Evolutionary conservation across 1,140 invertebrate species (phyloP).

Genomic region (Lasaia peninsularis): DNA sequence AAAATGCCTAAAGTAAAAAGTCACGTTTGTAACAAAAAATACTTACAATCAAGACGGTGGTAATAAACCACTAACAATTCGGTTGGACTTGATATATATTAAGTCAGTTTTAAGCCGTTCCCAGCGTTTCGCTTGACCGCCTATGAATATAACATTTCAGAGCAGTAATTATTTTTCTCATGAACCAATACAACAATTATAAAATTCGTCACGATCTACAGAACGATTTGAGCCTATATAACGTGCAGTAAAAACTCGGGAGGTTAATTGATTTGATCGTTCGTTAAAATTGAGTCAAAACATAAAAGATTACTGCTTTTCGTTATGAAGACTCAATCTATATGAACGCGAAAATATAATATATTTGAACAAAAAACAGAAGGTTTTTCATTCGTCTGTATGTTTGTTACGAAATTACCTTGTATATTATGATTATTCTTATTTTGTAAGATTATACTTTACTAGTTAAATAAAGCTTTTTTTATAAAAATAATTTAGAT

Average conservation of each 20-base stretch:
- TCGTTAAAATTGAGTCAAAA: neutral
- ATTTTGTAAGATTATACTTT: no score
- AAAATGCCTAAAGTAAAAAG: no score
- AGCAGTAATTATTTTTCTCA: conserved; percentile 68
- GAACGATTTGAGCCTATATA: conserved; percentile 46
- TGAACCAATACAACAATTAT: conserved; percentile 71
- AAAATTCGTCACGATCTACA: conserved; percentile 65
- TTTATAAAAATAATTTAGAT: no score
- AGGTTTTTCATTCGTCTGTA: no score
- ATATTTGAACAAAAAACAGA: no score
- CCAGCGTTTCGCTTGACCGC: conserved; percentile 68
- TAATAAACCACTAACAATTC: conserved; percentile 54
- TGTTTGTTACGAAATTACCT: no score
- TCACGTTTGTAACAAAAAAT: conserved; percentile 24
- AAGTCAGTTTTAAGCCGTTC: conserved; percentile 62
- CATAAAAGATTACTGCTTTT: conserved; percentile 1
- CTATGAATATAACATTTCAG: conserved; percentile 58
- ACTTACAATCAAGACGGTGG: conserved; percentile 38
- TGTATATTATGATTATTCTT: no score
- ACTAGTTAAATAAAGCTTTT: no score
- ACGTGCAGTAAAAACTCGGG: conserved; percentile 43
- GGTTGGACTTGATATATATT: conserved; percentile 68
- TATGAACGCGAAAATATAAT: no score
- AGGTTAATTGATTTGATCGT: conserved; percentile 34
- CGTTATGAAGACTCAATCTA: neutral